Percentiles rank a stretch among this genome's conserved stretches.
These are phyloP conservation scores for Baccha elongata DNA, from an alignment of 2,888 invertebrate species.

Conservation along the genomic window DNA sequence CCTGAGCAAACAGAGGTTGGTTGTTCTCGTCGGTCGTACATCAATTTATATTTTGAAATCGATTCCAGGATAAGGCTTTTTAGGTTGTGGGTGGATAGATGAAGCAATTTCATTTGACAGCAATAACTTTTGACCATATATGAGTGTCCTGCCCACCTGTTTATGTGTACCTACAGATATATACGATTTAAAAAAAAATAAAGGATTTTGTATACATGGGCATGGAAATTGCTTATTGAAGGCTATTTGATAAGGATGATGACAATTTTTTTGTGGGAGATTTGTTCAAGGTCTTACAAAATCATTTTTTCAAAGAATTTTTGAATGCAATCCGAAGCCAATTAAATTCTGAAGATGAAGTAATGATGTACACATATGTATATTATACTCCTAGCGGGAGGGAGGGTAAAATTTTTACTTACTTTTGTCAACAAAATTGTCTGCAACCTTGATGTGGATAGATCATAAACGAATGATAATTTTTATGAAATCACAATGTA, in stretches of 20 bases:
- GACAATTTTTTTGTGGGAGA: too few relatives aligned
- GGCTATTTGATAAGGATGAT: too few relatives aligned
- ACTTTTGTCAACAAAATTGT: neutral
- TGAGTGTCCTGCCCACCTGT: neutral
- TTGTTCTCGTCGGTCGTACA: conserved; percentile 14
- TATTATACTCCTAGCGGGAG: too few relatives aligned
- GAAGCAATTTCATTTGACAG: conserved; percentile 34
- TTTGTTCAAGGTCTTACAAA: too few relatives aligned
- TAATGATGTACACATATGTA: too few relatives aligned
- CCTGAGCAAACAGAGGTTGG: conserved; percentile 17
- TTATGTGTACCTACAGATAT: conserved; percentile 2
- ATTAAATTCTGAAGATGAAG: too few relatives aligned
- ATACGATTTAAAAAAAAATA: too few relatives aligned
- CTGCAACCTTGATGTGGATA: conserved; percentile 13
- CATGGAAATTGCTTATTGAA: too few relatives aligned
- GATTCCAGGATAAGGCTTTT: neutral
- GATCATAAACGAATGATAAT: conserved; percentile 39
- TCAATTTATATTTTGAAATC: conserved; percentile 45
- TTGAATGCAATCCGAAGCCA: too few relatives aligned
- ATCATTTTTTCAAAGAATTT: too few relatives aligned
- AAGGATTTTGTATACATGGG: too few relatives aligned
- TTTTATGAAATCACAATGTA: neutral
- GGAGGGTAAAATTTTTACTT: too few relatives aligned
- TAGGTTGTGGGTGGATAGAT: neutral
- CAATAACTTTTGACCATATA: conserved; percentile 30